A percentile compares a stretch with the other conserved stretches of the same genome.
phyloP scores from a whole-genome alignment of 2,797 vertebrate species.

The Spinus olivaceus region DNA sequence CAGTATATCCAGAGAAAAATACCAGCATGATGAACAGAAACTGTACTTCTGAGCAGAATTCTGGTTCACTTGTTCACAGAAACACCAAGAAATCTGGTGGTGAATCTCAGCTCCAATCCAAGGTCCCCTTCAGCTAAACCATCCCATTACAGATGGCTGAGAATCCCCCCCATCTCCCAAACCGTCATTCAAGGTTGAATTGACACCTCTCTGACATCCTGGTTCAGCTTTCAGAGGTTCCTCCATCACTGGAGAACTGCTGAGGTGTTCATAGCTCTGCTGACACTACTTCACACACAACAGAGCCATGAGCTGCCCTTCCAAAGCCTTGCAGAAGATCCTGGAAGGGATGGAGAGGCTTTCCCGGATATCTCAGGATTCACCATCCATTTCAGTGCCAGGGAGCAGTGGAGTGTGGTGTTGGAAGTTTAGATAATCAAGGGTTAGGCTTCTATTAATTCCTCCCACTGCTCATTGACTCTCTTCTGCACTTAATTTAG shows the following conservation, averaged over 20 bases:
- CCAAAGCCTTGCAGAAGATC: not conserved
- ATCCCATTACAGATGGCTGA: not conserved
- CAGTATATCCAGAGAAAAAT: not conserved
- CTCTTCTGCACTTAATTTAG: not conserved
- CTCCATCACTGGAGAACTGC: not conserved
- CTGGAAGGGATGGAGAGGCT: not conserved
- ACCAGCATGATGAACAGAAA: not conserved
- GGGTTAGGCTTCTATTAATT: not conserved
- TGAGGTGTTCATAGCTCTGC: not conserved
- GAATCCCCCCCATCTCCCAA: not conserved
- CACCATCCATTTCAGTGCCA: not conserved
- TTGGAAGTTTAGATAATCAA: not conserved
- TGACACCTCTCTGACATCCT: not conserved
- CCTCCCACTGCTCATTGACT: not conserved
- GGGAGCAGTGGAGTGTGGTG: not conserved
- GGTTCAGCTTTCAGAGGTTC: not conserved
- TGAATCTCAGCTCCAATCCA: not conserved
- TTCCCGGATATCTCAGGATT: not conserved
- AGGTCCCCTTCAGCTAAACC: not conserved
- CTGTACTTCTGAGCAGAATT: not conserved
- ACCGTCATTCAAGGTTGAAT: not conserved
- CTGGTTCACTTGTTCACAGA: not conserved
- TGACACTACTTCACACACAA: not conserved
- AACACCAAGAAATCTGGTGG: not conserved
- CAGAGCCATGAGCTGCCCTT: not conserved